A percentile compares a stretch with the other conserved stretches of the same genome.
Conservation (phyloP, 2,113 vertebrate species). For the Indicator indicator region DNA sequence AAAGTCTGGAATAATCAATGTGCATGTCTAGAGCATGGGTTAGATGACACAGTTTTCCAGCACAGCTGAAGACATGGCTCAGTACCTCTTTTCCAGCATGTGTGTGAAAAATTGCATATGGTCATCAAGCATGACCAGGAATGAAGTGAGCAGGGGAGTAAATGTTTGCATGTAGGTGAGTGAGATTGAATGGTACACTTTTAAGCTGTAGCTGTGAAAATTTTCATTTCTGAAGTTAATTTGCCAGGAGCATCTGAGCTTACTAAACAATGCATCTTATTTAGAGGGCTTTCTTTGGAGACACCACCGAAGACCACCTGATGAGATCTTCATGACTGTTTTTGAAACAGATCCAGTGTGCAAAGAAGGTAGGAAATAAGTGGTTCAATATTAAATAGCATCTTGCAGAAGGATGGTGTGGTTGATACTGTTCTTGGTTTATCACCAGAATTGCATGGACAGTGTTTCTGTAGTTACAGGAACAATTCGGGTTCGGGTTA, state of each 20-base stretch:
- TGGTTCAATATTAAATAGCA: neutral
- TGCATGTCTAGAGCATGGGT: neutral
- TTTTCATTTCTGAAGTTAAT: neutral
- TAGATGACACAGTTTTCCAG: neutral
- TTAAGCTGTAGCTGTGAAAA: neutral
- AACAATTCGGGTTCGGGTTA: neutral
- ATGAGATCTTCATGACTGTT: neutral
- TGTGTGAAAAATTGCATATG: neutral
- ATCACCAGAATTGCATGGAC: neutral
- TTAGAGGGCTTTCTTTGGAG: slow-evolving; percentile 29
- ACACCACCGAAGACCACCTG: neutral
- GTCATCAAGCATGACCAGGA: neutral
- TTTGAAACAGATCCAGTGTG: neutral
- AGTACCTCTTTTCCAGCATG: neutral
- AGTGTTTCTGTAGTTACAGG: neutral
- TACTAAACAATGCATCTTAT: neutral
- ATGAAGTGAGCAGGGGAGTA: neutral
- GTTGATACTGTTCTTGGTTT: neutral
- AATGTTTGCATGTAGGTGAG: neutral
- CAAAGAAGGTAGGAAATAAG: neutral
- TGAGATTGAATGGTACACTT: neutral
- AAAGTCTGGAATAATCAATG: neutral
- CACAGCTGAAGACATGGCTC: neutral
- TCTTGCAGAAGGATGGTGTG: neutral
- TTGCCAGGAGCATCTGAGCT: neutral